Percentiles rank a stretch among this genome's conserved stretches.
These are phyloP conservation scores for Coregonus clupeaformis DNA, from an alignment of 2,113 vertebrate genomes.

Conservation along the genomic window DNA sequence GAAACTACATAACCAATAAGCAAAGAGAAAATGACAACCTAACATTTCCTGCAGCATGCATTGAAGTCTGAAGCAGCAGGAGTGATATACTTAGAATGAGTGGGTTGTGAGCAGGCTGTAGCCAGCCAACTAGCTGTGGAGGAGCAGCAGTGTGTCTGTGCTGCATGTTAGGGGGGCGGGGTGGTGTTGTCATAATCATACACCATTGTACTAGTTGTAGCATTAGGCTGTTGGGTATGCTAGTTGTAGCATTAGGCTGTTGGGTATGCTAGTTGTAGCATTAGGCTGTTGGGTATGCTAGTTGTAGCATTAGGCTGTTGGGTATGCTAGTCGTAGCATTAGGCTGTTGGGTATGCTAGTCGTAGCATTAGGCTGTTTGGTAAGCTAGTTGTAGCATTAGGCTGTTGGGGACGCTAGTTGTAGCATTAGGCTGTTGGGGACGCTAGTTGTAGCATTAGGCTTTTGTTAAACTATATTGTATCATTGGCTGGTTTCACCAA, in stretches of 20 bases:
- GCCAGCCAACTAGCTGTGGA: conserved; percentile 42
- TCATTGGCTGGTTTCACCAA: background rate
- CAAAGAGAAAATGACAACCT: background rate
- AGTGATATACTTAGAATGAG: conserved; percentile 76
- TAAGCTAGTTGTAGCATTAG: no score
- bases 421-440: no score
- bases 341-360: no score
- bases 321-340: no score
- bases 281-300: no score
- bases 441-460: no score
- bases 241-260: no score
- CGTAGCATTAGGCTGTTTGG: no score
- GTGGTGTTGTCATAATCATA: conserved; percentile 8
- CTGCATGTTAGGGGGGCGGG: conserved; percentile 63
- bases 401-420: no score
- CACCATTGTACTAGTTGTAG: conserved; percentile 34
- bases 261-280: no score
- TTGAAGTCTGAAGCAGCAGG: conserved; percentile 20
- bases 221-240: no score
- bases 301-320: no score
- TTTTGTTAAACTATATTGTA: background rate
- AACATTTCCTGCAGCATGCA: background rate
- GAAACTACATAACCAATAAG: background rate
- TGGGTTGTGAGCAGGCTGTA: conserved; percentile 52
- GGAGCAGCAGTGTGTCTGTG: conserved; percentile 40